Percentiles rank a stretch among this genome's conserved stretches.
Evolutionary conservation across 1,140 invertebrate genomes (phyloP).

Genomic region (Hyles vespertilio): DNA sequence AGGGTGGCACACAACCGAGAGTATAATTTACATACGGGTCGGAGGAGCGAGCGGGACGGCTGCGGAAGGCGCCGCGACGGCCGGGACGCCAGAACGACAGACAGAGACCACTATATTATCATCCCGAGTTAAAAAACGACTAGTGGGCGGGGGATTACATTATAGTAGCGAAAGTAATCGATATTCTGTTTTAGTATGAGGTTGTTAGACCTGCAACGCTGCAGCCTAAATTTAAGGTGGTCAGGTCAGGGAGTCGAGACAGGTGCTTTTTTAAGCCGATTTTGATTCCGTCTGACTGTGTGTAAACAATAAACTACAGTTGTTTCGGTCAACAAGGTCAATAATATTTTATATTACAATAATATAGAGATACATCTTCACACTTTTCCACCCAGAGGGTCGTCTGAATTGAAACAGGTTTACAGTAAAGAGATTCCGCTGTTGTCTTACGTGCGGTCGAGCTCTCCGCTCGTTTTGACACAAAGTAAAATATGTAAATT

Average conservation of each 20-base stretch:
- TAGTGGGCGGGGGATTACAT: conserved; percentile 75
- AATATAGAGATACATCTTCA: too few species aligned
- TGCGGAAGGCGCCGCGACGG: conserved; percentile 36
- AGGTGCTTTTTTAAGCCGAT: neutral
- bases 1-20: conserved; percentile 55
- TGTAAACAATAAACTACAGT: too few species aligned
- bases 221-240: conserved; percentile 50
- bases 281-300: too few species aligned
- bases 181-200: conserved; percentile 75
- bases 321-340: too few species aligned
- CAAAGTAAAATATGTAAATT: too few species aligned
- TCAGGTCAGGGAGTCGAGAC: conserved; percentile 38
- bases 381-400: too few species aligned
- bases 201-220: conserved; percentile 66
- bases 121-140: conserved; percentile 77
- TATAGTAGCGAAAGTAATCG: conserved; percentile 79
- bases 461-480: too few species aligned
- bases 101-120: conserved; percentile 74
- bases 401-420: too few species aligned
- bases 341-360: too few species aligned
- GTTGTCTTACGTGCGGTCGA: too few species aligned
- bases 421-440: too few species aligned
- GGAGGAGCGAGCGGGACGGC: conserved; percentile 55
- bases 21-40: conserved; percentile 71
- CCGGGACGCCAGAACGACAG: conserved; percentile 35